Conservation (phyloP, 2,797 vertebrate species). For the Martes flavigula region DNA sequence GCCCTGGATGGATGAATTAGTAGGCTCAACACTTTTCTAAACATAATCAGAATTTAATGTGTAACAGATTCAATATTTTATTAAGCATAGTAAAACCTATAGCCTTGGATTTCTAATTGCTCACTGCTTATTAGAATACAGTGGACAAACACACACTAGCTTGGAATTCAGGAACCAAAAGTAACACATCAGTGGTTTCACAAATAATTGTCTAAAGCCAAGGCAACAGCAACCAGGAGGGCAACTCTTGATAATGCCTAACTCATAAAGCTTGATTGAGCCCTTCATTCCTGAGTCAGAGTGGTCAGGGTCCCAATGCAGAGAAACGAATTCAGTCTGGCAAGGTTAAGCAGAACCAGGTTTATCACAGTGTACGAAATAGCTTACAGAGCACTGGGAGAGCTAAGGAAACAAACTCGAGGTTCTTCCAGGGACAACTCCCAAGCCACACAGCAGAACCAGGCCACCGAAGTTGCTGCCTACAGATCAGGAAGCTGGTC, state of each 20-base stretch:
- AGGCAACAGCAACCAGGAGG: not conserved
- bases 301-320: not conserved
- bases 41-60: conserved; percentile 18
- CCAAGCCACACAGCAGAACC: not conserved
- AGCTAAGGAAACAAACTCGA: not conserved
- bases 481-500: not conserved
- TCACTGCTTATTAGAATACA: conserved; percentile 14
- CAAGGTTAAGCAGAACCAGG: not conserved
- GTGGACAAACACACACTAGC: conserved; percentile 26
- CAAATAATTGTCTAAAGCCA: conserved; percentile 58
- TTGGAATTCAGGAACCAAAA: conserved; percentile 50
- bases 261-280: conserved; percentile 8
- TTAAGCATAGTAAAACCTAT: not conserved
- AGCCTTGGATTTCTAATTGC: conserved; percentile 26
- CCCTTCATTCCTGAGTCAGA: not conserved
- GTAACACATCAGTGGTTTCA: not conserved
- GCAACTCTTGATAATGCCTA: not conserved
- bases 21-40: conserved; percentile 23
- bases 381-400: not conserved
- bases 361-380: not conserved
- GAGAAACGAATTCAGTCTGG: not conserved
- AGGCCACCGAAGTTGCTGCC: not conserved
- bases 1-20: not conserved
- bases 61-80: not conserved
- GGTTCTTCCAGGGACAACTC: not conserved